Evolutionary conservation across 1,140 invertebrate genomes (phyloP).

Genomic region (Drosophila rhopaloa): DNA sequence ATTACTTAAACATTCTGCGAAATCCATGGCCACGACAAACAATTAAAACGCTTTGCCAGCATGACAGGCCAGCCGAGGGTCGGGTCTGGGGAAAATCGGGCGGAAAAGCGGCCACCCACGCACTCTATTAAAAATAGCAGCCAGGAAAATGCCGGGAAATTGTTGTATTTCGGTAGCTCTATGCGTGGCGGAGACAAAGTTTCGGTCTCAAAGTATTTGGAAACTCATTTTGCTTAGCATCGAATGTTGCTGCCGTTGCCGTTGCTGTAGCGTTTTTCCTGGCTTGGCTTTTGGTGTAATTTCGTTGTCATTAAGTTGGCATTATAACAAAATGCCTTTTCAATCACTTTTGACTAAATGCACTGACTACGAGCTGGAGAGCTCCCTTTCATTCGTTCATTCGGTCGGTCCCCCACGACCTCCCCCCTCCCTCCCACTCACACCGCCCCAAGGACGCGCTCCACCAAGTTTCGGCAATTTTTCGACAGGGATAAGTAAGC

Average conservation of each 20-base stretch:
- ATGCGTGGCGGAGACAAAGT: conserved; percentile 45
- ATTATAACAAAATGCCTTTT: conserved; percentile 84
- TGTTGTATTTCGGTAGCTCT: conserved; percentile 28
- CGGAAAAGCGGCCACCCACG: conserved; percentile 11
- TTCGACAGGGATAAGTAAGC: conserved; percentile 78
- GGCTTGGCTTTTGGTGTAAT: conserved; percentile 77
- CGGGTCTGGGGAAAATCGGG: not conserved
- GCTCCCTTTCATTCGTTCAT: conserved; percentile 24
- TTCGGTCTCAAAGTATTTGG: conserved; percentile 56
- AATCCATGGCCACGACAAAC: conserved; percentile 45
- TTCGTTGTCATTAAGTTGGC: conserved; percentile 83
- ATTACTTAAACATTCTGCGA: conserved; percentile 49
- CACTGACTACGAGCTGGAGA: conserved; percentile 41
- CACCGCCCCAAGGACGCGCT: conserved; percentile 45
- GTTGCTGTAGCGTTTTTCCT: conserved; percentile 26
- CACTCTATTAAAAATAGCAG: conserved; percentile 42
- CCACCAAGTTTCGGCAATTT: conserved; percentile 71
- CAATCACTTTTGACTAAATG: conserved; percentile 83
- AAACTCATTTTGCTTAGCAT: conserved; percentile 50
- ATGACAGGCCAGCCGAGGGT: conserved; percentile 16
- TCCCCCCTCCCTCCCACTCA: not conserved
- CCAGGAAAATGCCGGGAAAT: conserved; percentile 31
- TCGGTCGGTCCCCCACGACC: not conserved
- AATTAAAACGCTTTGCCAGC: conserved; percentile 58
- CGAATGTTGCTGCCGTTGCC: conserved; percentile 14